A percentile compares a stretch with the other conserved stretches of the same genome.
Evolutionary conservation across 2,113 vertebrate species (phyloP).

Genomic region (Cyphomyrus plagiostoma): DNA sequence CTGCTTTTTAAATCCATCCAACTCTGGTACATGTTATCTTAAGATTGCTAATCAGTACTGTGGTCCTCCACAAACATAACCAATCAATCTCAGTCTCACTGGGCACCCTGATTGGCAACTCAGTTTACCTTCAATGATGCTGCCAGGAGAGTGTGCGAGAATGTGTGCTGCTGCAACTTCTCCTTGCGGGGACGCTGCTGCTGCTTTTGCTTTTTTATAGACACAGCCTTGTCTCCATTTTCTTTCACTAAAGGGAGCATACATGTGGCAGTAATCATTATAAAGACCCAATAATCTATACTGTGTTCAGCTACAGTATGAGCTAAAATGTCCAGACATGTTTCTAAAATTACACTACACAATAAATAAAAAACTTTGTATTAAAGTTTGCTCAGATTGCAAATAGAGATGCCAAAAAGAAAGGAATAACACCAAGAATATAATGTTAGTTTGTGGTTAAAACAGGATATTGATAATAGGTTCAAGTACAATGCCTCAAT

Average conservation of each 20-base stretch:
- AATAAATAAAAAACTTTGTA: neutral
- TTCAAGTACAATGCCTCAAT: neutral
- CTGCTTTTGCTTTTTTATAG: conserved; percentile 59
- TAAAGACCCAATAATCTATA: neutral
- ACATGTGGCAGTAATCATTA: neutral
- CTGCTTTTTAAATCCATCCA: neutral
- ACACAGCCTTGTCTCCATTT: conserved; percentile 42
- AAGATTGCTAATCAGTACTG: neutral
- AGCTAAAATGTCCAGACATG: neutral
- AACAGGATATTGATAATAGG: neutral
- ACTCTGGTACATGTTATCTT: neutral
- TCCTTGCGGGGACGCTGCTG: conserved; percentile 71
- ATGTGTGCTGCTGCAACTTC: conserved; percentile 70
- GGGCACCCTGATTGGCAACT: neutral
- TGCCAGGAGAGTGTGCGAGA: conserved; percentile 75
- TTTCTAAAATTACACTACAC: neutral
- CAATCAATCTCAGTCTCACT: neutral
- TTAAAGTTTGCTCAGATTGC: neutral
- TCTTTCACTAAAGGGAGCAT: conserved; percentile 43
- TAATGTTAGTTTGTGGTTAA: neutral
- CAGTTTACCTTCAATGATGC: conserved; percentile 75
- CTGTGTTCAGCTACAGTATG: neutral
- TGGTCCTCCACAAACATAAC: neutral
- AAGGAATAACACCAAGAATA: neutral
- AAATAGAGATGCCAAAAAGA: neutral